phyloP scores from a whole-genome alignment of 2,113 vertebrate genomes.

The Lycaon pictus region DNA sequence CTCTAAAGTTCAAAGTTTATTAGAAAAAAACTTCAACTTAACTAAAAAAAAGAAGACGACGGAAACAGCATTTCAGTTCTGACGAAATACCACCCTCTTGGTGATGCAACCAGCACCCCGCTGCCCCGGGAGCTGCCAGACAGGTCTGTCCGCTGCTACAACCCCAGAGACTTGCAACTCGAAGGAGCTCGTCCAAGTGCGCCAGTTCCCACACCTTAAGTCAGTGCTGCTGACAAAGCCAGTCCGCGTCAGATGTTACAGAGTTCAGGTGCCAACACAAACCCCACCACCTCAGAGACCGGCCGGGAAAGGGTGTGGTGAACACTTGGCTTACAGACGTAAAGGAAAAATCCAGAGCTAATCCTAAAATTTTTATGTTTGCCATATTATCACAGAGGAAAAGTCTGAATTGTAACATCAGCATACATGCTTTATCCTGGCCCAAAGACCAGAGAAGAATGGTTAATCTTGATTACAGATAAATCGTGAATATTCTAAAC shows the following conservation, averaged over 20 bases:
- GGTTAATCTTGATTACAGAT: neutral
- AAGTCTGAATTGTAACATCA: neutral
- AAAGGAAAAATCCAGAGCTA: neutral
- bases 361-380: neutral
- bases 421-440: neutral
- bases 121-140: neutral
- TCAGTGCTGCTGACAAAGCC: neutral
- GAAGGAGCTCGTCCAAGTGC: accelerated
- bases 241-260: neutral
- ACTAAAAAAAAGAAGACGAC: neutral
- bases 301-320: neutral
- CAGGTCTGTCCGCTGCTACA: neutral
- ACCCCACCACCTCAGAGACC: neutral
- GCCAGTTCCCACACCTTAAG: neutral
- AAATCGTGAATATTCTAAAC: neutral
- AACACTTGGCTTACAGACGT: too few relatives aligned
- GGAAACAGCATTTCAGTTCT: neutral
- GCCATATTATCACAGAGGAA: neutral
- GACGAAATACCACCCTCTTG: neutral
- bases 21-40: neutral
- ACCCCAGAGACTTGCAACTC: too few relatives aligned
- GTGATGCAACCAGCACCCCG: neutral
- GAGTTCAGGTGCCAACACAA: accelerated
- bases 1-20: neutral
- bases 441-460: neutral